Evolutionary conservation across 2,113 vertebrate species (phyloP).

Genomic region (Pedionomus torquatus): DNA sequence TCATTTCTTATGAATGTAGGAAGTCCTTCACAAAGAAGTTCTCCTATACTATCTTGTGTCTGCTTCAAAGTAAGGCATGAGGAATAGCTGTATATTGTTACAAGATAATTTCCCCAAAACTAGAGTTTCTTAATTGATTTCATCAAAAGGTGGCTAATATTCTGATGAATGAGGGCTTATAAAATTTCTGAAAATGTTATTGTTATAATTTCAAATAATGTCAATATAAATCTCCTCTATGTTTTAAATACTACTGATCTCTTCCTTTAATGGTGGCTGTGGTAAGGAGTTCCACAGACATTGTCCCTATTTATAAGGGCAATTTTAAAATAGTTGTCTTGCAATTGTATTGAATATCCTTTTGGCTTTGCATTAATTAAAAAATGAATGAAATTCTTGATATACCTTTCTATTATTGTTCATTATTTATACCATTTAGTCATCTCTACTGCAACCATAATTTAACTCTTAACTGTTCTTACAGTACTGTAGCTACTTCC

Average conservation of each 20-base stretch:
- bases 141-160: neutral
- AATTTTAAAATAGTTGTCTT: neutral
- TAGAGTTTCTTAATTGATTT: neutral
- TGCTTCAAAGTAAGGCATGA: neutral
- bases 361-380: neutral
- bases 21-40: neutral
- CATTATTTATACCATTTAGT: constrained; percentile 9
- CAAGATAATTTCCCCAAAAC: neutral
- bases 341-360: neutral
- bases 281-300: neutral
- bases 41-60: neutral
- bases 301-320: neutral
- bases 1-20: neutral
- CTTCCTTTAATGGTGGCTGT: neutral
- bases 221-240: neutral
- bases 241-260: neutral
- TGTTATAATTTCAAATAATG: neutral
- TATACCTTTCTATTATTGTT: neutral
- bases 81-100: neutral
- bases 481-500: neutral
- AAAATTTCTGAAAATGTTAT: neutral
- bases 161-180: neutral
- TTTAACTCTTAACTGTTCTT: neutral
- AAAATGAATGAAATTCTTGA: neutral
- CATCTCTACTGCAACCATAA: neutral